Conservation (phyloP, 2,888 invertebrate genomes). For the Nephrotoma flavescens region DNA sequence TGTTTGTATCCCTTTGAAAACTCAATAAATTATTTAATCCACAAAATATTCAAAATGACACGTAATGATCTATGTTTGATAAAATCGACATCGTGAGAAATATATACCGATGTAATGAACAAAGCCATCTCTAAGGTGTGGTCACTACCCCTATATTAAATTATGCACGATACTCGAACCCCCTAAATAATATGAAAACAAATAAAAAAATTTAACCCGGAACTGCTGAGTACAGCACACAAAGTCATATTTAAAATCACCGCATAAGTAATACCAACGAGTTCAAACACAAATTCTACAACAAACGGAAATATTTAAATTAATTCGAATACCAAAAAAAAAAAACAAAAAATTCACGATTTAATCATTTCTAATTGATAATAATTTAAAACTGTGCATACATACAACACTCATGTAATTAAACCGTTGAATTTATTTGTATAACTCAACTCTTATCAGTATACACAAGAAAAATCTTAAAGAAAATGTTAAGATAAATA, state of each 20-base stretch:
- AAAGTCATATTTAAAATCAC: not conserved
- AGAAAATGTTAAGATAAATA: not conserved
- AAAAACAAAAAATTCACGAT: not conserved
- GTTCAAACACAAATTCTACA: not conserved
- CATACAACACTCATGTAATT: not conserved
- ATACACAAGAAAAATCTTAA: not conserved
- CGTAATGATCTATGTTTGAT: not conserved
- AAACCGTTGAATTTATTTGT: not conserved
- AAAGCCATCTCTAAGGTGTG: not conserved
- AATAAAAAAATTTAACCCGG: not conserved
- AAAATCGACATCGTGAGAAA: not conserved
- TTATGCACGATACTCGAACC: not conserved
- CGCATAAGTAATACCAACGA: not conserved
- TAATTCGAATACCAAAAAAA: not conserved
- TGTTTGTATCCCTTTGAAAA: too few species aligned
- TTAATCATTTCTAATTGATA: not conserved
- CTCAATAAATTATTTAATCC: too few species aligned
- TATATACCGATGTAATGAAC: not conserved
- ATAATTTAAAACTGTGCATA: not conserved
- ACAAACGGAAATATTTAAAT: not conserved
- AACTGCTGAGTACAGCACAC: not conserved
- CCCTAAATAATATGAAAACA: not conserved
- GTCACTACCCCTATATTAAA: not conserved
- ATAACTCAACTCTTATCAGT: not conserved
- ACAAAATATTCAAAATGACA: too few species aligned